These are phyloP conservation scores for Corythornis vintsioides DNA, from an alignment of 2,113 vertebrate species.

Conservation along the genomic window DNA sequence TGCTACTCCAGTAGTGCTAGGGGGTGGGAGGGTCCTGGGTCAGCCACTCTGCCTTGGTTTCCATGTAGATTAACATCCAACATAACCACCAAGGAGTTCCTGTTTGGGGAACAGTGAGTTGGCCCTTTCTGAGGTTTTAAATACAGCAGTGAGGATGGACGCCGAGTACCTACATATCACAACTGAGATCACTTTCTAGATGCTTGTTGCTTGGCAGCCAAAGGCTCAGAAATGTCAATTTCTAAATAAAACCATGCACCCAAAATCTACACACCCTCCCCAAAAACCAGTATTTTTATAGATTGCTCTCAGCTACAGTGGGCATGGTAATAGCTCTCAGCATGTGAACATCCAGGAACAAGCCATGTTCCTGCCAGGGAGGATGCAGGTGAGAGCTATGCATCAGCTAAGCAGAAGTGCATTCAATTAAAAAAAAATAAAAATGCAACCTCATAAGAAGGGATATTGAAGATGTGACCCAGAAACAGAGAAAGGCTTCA, in stretches of 20 bases:
- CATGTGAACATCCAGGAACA: neutral
- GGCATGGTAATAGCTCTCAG: neutral
- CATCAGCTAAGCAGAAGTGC: neutral
- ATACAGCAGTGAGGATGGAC: neutral
- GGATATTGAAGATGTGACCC: neutral
- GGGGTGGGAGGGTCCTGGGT: fast-evolving
- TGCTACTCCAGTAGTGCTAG: neutral
- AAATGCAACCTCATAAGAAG: neutral
- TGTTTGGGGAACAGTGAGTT: neutral
- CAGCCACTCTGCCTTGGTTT: neutral
- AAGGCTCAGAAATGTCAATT: conserved; percentile 66
- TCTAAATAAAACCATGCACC: conserved; percentile 61
- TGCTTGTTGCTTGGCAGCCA: conserved; percentile 70
- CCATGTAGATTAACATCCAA: fast-evolving
- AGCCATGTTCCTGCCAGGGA: neutral
- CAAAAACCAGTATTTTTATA: neutral
- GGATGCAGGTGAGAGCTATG: neutral
- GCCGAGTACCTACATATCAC: neutral
- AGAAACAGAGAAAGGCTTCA: neutral
- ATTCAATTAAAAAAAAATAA: neutral
- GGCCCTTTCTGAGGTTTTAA: neutral
- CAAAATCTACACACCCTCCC: conserved; percentile 21
- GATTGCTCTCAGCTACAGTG: neutral
- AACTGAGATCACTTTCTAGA: conserved; percentile 5
- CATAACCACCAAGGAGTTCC: fast-evolving